phyloP scores from a whole-genome alignment of 2,888 invertebrate genomes.

The Temnothorax unifasciatus region DNA sequence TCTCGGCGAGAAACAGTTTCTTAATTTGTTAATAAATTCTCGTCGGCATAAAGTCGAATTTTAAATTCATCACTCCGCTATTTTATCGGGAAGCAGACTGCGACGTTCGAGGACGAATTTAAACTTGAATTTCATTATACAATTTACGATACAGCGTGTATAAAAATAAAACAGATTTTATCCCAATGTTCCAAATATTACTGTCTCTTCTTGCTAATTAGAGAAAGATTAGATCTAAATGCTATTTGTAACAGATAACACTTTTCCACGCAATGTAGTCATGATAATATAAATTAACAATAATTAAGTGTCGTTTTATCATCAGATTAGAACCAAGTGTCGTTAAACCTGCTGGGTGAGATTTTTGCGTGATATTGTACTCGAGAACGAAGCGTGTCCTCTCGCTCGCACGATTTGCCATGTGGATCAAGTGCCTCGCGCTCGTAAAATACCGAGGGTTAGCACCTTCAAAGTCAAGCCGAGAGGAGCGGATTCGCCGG shows the following conservation, averaged over 20 bases:
- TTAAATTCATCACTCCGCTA: background rate
- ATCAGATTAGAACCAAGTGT: background rate
- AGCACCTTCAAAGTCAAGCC: conserved; percentile 7
- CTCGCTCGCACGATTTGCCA: conserved; percentile 22
- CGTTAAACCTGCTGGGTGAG: conserved; percentile 1
- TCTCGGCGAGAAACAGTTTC: background rate
- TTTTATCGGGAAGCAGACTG: background rate
- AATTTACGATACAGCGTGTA: background rate
- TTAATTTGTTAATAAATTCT: background rate
- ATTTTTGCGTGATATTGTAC: conserved; percentile 16
- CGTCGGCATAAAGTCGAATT: background rate
- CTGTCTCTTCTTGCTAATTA: background rate
- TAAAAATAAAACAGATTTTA: background rate
- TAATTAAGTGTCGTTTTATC: conserved; percentile 4
- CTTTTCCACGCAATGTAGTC: background rate
- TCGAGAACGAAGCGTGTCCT: background rate
- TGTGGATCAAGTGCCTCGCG: conserved; percentile 26
- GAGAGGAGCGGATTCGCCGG: background rate
- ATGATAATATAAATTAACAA: background rate
- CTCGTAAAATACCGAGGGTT: background rate
- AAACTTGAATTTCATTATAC: background rate
- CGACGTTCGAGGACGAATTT: background rate
- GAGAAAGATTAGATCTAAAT: background rate
- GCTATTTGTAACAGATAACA: background rate
- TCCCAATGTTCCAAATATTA: background rate